Conservation (phyloP, 2,113 vertebrate genomes). For the Mola mola region DNA sequence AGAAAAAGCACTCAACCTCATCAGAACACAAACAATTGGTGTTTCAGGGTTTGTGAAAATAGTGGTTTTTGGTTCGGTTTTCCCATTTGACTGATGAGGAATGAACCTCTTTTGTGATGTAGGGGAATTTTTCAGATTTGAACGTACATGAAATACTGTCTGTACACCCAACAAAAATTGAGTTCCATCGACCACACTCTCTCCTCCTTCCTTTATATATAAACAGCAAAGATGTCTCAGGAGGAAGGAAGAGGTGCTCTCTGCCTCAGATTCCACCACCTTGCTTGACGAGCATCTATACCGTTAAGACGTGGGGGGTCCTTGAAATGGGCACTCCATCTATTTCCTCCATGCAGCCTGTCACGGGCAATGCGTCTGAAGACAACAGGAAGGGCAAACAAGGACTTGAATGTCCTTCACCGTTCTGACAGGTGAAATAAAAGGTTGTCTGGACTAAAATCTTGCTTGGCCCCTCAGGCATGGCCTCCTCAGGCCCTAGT, state of each 20-base stretch:
- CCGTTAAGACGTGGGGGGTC: constrained; percentile 35
- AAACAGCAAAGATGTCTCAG: constrained; percentile 76
- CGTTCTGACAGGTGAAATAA: constrained; percentile 87
- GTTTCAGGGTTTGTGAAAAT: constrained; percentile 15
- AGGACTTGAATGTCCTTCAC: constrained; percentile 88
- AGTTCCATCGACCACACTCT: constrained; percentile 7
- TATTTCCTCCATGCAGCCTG: constrained; percentile 78
- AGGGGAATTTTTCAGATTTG: too few relatives aligned
- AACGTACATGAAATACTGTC: too few relatives aligned
- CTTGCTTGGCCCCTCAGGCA: constrained; percentile 76
- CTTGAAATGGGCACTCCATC: constrained; percentile 41
- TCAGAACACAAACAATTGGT: constrained; percentile 24
- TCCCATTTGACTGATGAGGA: too few relatives aligned
- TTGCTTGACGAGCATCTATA: constrained; percentile 17
- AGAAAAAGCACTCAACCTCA: constrained; percentile 30
- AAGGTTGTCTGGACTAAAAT: constrained; percentile 89
- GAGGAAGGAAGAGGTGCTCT: constrained; percentile 47
- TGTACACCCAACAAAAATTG: too few relatives aligned
- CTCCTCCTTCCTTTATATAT: constrained; percentile 35
- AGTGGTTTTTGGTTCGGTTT: neutral
- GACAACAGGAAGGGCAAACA: constrained; percentile 87
- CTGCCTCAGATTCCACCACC: constrained; percentile 35
- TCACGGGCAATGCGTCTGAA: constrained; percentile 84
- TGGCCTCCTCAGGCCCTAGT: constrained; percentile 75
- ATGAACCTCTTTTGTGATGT: neutral